Evolutionary conservation across 64 coral and sea anemone species (phyloP), one percentile per base, ranked within the genome.

Genomic region (Dendronephthya gigantea): DNA sequence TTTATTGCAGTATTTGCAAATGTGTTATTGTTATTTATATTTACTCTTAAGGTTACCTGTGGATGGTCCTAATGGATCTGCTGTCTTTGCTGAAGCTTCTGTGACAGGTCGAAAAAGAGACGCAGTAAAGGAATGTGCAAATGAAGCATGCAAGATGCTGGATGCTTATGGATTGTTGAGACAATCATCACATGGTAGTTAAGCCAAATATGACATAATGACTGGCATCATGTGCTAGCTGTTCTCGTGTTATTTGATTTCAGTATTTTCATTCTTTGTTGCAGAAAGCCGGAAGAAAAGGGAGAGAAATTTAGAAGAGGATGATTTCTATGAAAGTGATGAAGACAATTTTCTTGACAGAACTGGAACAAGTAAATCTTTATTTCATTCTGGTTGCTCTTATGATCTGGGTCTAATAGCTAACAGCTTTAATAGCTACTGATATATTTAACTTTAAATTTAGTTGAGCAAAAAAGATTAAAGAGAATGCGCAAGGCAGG

Each of bases 301-400:
- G 84, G 70, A 89, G 35, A 98, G 93, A 43, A 98, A 98, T 32
- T 98, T 92, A 92, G 95, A 93, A 85, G 92, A 93, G 33, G 93
- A 98, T 93, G 95, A 98, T 86, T 98, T 84, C 48, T 98, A 98
- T 90, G 95, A 98, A 66, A 98, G 95, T 85, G 95, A 98, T 90
- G 95, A 98, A 88, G 95, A 98, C 83, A 88, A 90, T 27, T 98
- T 98, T 49, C 86, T 98, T 74, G 92, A 98, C 59, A 91, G 95
- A 68, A 98, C 95, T 41, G 95, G 95, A 93, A 89, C 92, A 88
- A 89, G 95, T 98, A 83, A 7, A 59, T 50, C 19, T 29, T 83
- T 16, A 32, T 48, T 4, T 1, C 28, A 34, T 50, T 28, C 9
- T 83, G 0, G 14, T 35, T n/a, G n/a, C n/a, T n/a, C n/a, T n/a